Evolutionary conservation across 2,797 vertebrate species (phyloP), one percentile per base, ranked within the genome.

Genomic region (Centroberyx gerrardi): DNA sequence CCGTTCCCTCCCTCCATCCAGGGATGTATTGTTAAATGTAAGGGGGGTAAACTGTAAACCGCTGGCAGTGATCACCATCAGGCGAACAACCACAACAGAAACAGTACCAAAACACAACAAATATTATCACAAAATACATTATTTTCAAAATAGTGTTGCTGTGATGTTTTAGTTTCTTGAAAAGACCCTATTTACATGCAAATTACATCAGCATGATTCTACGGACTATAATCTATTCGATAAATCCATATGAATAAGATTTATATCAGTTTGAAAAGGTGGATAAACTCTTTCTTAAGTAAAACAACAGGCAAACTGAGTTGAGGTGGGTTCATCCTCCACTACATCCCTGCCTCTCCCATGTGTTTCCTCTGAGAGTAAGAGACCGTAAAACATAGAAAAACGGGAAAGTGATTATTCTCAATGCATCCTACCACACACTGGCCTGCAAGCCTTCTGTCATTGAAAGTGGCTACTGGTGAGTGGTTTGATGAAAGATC

Each of bases 401-500:
- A 53, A 63, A 28, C 33, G 27, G 18, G 13, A 28, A 72, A 31
- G 6, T 4, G 59, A 72, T 51, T 62, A 31, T 36, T 55, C 55
- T 48, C 63, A 52, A 62, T 7, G 27, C 60, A 46, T 71, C 61
- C 36, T 44, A 66, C 40, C 66, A 65, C 68, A 81, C 17, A 14
- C 66, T 38, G 70, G 70, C 80, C 75, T 76, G 71, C 28, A 44
- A 71, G 76, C 53, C 70, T 77, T 81, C 85, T 74, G 74, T 83
- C 78, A 81, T 66, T 72, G 76, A 60, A n/a, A 54, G 64, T n/a
- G 55, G 66, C 76, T 83, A 67, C 58, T 67, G 78, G 59, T 9
- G 51, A 87, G 80, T 66, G 70, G 71, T 63, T 86, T 51, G 13
- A 76, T 84, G 84, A 88, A 85, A 89, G 76, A 84, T 63, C 61